Percentiles rank a stretch among this genome's conserved stretches.
phyloP scores from a whole-genome alignment of 2,888 invertebrate species.

The Lasius platythorax region DNA sequence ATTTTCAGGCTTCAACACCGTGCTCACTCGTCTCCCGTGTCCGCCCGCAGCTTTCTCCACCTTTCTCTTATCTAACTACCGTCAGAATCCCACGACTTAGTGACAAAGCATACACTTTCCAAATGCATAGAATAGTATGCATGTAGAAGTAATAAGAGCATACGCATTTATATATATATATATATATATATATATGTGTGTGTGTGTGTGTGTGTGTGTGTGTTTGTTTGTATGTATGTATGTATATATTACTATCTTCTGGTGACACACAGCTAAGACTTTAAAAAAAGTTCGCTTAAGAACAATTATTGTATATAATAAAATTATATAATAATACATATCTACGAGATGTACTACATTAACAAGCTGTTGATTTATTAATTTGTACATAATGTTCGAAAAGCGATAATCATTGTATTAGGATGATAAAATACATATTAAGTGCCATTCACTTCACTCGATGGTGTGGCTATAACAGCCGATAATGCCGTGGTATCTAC shows the following conservation, averaged over 20 bases:
- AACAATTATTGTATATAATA: neutral
- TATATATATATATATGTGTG: too few species aligned
- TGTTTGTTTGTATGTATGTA: neutral
- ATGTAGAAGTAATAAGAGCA: conserved; percentile 17
- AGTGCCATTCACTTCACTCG: conserved; percentile 21
- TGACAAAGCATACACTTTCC: conserved; percentile 42
- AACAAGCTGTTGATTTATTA: neutral
- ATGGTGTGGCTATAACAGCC: conserved; percentile 44
- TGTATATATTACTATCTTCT: neutral
- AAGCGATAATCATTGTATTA: neutral
- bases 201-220: too few species aligned
- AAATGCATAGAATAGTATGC: neutral
- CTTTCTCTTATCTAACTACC: conserved; percentile 65
- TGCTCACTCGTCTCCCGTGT: conserved; percentile 61
- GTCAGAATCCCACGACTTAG: conserved; percentile 52
- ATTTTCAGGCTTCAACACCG: conserved; percentile 81
- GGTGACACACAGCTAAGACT: neutral
- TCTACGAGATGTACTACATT: neutral
- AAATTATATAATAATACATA: too few species aligned
- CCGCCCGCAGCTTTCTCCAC: conserved; percentile 53
- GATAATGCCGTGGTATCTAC: conserved; percentile 70
- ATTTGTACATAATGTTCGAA: neutral
- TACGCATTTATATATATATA: neutral
- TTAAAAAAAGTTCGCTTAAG: neutral
- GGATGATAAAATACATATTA: conserved; percentile 9